Conservation (phyloP, 2,113 vertebrate genomes). For the Oxyura jamaicensis region DNA sequence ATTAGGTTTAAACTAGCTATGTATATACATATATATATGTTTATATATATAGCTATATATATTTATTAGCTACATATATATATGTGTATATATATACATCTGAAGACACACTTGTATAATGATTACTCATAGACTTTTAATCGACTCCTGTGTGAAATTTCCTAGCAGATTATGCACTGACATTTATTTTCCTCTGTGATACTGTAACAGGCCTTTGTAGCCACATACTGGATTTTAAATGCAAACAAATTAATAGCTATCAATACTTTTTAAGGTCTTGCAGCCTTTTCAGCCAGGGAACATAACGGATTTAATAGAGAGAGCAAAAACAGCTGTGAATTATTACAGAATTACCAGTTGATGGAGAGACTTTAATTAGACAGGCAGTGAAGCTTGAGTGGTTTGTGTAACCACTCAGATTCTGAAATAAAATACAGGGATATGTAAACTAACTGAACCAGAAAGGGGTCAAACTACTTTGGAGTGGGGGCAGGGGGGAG, state of each 20-base stretch:
- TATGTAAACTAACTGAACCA: constrained; percentile 19
- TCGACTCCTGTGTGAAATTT: constrained; percentile 50
- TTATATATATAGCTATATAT: constrained; percentile 57
- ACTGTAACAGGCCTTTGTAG: constrained; percentile 54
- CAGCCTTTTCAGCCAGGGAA: constrained; percentile 43
- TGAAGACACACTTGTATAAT: constrained; percentile 50
- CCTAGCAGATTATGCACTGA: constrained; percentile 70
- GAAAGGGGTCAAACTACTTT: constrained; percentile 24
- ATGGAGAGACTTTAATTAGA: constrained; percentile 32
- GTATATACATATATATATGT: constrained; percentile 35
- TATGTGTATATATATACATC: constrained; percentile 9
- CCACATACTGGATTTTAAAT: constrained; percentile 70
- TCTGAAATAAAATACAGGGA: constrained; percentile 7
- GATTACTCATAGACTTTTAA: constrained; percentile 67
- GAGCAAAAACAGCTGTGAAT: constrained; percentile 46
- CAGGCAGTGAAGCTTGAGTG: not conserved
- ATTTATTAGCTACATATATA: constrained; percentile 63
- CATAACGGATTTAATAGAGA: constrained; percentile 8
- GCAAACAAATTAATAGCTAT: constrained; percentile 58
- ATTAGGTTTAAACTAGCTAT: constrained; percentile 69
- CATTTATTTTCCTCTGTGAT: constrained; percentile 62
- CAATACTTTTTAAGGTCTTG: constrained; percentile 58
- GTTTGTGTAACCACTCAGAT: not conserved
- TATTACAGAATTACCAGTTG: constrained; percentile 40
- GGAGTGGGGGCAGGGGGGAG: not conserved